A percentile compares a stretch with the other conserved stretches of the same genome.
phyloP scores from a whole-genome alignment of 2,113 vertebrate species.

The Gallinago media region DNA sequence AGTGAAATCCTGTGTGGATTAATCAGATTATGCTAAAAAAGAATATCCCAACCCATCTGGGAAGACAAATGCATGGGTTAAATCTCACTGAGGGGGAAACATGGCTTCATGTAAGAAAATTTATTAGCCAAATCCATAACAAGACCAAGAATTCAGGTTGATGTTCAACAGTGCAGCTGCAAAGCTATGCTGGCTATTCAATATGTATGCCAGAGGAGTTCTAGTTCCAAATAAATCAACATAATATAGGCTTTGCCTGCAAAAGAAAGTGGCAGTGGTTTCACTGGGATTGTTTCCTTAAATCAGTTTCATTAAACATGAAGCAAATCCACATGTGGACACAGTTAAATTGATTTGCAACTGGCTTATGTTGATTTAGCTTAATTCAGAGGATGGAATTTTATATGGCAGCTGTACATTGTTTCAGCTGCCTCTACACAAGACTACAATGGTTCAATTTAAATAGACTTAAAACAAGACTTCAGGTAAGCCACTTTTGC shows the following conservation, averaged over 20 bases:
- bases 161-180: background rate
- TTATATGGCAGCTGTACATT: background rate
- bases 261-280: background rate
- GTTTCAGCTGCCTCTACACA: background rate
- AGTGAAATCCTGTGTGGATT: background rate
- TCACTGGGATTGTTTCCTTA: background rate
- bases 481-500: background rate
- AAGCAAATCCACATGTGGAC: background rate
- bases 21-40: background rate
- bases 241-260: background rate
- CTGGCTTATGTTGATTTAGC: background rate
- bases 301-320: background rate
- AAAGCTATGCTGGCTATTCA: background rate
- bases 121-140: background rate
- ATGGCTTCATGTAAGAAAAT: background rate
- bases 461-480: background rate
- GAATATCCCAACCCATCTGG: background rate
- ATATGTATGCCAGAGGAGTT: background rate
- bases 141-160: background rate
- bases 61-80: background rate
- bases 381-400: background rate
- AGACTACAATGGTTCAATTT: background rate
- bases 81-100: background rate
- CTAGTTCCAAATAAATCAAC: background rate
- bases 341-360: background rate